Conservation (phyloP, 2,113 vertebrate genomes). For the Xerus inauris region DNA sequence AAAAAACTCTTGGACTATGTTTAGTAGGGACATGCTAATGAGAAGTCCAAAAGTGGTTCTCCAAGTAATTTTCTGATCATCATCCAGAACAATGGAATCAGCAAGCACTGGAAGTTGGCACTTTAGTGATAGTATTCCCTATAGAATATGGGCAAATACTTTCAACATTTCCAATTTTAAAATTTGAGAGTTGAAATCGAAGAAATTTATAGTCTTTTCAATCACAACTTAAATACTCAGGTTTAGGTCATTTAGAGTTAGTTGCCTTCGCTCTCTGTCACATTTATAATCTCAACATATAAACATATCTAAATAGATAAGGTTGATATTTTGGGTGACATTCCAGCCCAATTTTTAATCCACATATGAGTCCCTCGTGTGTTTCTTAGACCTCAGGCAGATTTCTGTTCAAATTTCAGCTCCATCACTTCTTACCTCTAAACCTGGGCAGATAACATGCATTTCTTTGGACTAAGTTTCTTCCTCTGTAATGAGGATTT, state of each 20-base stretch:
- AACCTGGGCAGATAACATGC: not conserved
- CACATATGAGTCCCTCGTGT: not conserved
- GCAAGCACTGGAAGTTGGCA: not conserved
- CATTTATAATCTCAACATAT: not conserved
- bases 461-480: conserved; percentile 21
- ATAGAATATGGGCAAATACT: not conserved
- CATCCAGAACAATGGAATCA: not conserved
- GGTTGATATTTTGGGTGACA: not conserved
- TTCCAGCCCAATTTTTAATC: not conserved
- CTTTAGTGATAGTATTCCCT: not conserved
- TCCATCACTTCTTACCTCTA: not conserved
- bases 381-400: not conserved
- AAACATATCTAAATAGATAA: not conserved
- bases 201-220: not conserved
- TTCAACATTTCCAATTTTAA: not conserved
- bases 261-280: not conserved
- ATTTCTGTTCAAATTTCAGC: not conserved
- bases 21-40: not conserved
- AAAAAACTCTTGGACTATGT: not conserved
- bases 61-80: not conserved
- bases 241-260: not conserved
- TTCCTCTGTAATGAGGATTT: conserved; percentile 35
- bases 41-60: not conserved
- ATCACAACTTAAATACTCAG: not conserved
- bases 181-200: conserved; percentile 13